Evolutionary conservation across 1,140 invertebrate genomes (phyloP).

Genomic region (Euura saliciscinereae): DNA sequence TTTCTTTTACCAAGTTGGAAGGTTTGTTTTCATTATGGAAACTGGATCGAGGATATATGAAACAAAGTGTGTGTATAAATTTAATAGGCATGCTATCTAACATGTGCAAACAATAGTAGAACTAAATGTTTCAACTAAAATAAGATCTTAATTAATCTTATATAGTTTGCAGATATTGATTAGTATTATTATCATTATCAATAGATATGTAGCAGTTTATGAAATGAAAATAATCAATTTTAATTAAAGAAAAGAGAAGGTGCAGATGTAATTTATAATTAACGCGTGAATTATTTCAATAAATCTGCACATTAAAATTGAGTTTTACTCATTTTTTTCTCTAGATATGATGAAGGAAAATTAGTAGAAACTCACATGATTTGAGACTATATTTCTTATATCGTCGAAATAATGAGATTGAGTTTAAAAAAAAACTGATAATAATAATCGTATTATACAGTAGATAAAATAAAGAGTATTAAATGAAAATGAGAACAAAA

Average conservation of each 20-base stretch:
- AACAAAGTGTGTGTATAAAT: neutral
- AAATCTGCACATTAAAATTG: conserved; percentile 11
- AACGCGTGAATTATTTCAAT: conserved; percentile 12
- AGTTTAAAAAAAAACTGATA: neutral
- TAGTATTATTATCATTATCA: no score
- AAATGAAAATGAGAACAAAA: conserved; percentile 23
- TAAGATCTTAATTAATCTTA: conserved; percentile 57
- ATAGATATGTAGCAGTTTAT: no score
- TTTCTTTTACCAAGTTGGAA: no score
- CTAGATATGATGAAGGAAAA: neutral
- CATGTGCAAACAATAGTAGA: conserved; percentile 59
- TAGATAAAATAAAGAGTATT: conserved; percentile 28
- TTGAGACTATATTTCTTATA: conserved; percentile 30
- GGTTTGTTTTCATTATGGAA: no score
- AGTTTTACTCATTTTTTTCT: neutral
- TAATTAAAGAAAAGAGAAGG: conserved; percentile 29
- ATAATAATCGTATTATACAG: no score
- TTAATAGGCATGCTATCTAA: conserved; percentile 56
- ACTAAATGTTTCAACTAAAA: conserved; percentile 61
- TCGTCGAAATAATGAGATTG: conserved; percentile 49
- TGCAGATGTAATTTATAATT: conserved; percentile 19
- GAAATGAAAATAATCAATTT: no score
- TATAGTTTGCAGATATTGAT: no score
- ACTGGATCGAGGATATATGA: neutral
- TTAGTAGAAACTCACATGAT: neutral